Base-by-base conservation (phyloP, 2,797 vertebrate genomes). In the Trachurus trachurus region DNA sequence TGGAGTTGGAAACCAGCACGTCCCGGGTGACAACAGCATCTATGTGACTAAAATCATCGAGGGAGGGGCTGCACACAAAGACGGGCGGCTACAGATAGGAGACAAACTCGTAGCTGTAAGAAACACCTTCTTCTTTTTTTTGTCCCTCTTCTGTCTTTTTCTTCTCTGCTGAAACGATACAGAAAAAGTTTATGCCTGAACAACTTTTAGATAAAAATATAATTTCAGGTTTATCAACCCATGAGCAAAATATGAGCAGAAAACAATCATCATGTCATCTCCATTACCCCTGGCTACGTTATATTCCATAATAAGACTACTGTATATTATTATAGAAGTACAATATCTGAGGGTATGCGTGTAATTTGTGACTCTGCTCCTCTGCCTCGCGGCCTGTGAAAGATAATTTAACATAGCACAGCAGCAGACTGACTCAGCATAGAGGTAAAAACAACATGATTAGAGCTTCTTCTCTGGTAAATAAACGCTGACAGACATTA, bases 31-130 rank as follows among this genome's bases (percentile, higher is more conserved):
- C 93, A 99, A 99, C 93, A 96, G 98, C 90, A 99, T 99, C 93
- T 99, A 99, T 39, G 98, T 99, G 92, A 99, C 98, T 57, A 99
- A 99, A 94, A 94, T 99, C 83, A 99, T 99, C 31, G 98, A 99
- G 92, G 98, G 98, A 10, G 98, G 98, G 16, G 97, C 98, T 39
- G 98, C 98, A 7, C 98, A 99, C 88, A 99, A 98, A 92, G 98
- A 99, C 66, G 97, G 98, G 74, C 96, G 96, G 87, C 97, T 99
- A 69, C 98, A 99, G 91, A 98, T 98, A 67, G 98, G 98, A 74
- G 98, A 99, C 94, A 99, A 99, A 93, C 97, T 99, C 77, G 89
- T 99, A 81, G 97, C 98, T 76, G 98, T 99, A 91, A 96, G 96
- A 80, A 70, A 52, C n/a, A 6, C 9, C 1, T 66, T 70, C 47